Percentiles rank a stretch among this genome's conserved stretches.
Conservation (phyloP, 2,113 vertebrate species). For the Fregata magnificens region DNA sequence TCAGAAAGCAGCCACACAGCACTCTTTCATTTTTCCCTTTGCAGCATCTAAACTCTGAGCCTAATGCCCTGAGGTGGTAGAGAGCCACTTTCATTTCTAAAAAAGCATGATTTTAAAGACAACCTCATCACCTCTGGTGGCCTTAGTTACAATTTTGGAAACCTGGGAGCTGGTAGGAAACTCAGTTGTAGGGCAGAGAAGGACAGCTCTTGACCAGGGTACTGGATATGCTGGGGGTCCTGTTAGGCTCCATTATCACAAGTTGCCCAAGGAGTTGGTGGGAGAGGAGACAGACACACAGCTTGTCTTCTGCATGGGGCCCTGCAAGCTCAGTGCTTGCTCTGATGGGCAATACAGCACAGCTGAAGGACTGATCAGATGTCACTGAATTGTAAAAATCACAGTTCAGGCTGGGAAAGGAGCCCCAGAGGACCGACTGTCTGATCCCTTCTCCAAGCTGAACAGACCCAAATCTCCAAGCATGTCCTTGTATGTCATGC, state of each 20-base stretch:
- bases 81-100: not conserved
- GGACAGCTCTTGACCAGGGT: not conserved
- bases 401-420: not conserved
- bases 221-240: not conserved
- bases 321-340: not conserved
- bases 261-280: not conserved
- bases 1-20: not conserved
- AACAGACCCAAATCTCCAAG: not conserved
- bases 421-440: not conserved
- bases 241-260: not conserved
- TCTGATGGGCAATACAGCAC: not conserved
- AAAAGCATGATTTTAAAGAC: not conserved
- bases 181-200: not conserved
- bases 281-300: not conserved
- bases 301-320: not conserved
- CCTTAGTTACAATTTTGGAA: not conserved
- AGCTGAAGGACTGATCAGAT: not conserved
- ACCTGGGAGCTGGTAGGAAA: not conserved
- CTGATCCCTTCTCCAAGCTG: not conserved
- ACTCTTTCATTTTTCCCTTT: not conserved
- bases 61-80: not conserved
- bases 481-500: rapidly evolving
- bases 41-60: not conserved
- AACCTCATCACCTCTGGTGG: not conserved
- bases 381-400: not conserved